These are phyloP conservation scores for Pogonomyrmex californicus DNA, from an alignment of 1,140 invertebrate species.

Conservation along the genomic window DNA sequence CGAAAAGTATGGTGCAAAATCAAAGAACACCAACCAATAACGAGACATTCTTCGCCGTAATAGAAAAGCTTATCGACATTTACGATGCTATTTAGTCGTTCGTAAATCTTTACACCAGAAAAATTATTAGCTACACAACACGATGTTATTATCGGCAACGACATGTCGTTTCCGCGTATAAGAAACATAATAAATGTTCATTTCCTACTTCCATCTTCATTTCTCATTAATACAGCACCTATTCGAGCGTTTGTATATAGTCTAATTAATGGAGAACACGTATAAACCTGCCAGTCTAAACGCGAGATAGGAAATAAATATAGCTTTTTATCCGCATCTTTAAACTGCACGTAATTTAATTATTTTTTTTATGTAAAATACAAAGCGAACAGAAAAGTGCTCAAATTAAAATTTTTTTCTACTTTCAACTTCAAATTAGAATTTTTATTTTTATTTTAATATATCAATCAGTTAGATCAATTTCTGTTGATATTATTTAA, in stretches of 20 bases:
- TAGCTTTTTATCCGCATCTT: neutral
- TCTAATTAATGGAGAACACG: neutral
- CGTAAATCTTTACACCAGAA: conserved; percentile 56
- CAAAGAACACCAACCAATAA: conserved; percentile 2
- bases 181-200: conserved; percentile 10
- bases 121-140: conserved; percentile 37
- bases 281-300: neutral
- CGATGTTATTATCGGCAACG: conserved; percentile 16
- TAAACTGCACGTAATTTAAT: neutral
- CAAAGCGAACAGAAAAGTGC: too few species aligned
- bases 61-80: conserved; percentile 62
- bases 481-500: too few species aligned
- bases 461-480: too few species aligned
- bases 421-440: too few species aligned
- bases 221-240: neutral
- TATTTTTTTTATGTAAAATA: neutral
- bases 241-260: neutral
- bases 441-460: too few species aligned
- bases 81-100: conserved; percentile 50
- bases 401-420: too few species aligned
- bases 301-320: neutral
- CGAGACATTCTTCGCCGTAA: conserved; percentile 16
- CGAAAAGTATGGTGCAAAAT: conserved; percentile 1
- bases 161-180: conserved; percentile 11
- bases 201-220: neutral